Conservation (phyloP, 2,888 invertebrate genomes). For the Caenorhabditis virilis region DNA sequence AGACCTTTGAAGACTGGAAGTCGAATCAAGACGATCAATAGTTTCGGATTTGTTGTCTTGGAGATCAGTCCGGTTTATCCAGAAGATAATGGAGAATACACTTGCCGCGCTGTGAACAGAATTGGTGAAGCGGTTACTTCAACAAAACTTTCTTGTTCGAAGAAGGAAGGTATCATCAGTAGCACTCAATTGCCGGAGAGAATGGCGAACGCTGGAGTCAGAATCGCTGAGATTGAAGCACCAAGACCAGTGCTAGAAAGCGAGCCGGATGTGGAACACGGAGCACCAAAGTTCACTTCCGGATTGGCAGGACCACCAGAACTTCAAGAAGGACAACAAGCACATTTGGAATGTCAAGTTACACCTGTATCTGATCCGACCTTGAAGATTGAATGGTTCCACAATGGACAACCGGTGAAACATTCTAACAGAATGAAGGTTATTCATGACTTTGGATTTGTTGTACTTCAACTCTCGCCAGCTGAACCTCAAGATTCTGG, state of each 20-base stretch:
- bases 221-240: constrained; percentile 67
- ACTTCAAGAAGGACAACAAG: constrained; percentile 90
- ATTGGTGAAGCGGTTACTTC: constrained; percentile 81
- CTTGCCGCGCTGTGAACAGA: constrained; percentile 56
- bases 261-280: constrained; percentile 75
- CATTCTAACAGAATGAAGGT: constrained; percentile 74
- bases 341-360: constrained; percentile 91
- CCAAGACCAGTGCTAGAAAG: constrained; percentile 51
- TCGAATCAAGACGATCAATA: constrained; percentile 91
- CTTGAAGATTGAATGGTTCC: constrained; percentile 69
- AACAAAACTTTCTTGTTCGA: constrained; percentile 84
- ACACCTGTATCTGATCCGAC: constrained; percentile 89
- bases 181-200: constrained; percentile 89
- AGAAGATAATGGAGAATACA: constrained; percentile 76
- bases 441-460: constrained; percentile 87
- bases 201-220: constrained; percentile 78
- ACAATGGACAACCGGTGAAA: constrained; percentile 86
- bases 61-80: constrained; percentile 92
- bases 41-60: constrained; percentile 94
- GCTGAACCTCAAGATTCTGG: constrained; percentile 91
- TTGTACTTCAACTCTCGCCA: constrained; percentile 85
- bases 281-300: constrained; percentile 86
- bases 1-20: constrained; percentile 88
- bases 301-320: constrained; percentile 80
- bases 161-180: constrained; percentile 82